Conservation (phyloP, 92 coral and sea anemone genomes). For the Epizoanthus ramosus region DNA sequence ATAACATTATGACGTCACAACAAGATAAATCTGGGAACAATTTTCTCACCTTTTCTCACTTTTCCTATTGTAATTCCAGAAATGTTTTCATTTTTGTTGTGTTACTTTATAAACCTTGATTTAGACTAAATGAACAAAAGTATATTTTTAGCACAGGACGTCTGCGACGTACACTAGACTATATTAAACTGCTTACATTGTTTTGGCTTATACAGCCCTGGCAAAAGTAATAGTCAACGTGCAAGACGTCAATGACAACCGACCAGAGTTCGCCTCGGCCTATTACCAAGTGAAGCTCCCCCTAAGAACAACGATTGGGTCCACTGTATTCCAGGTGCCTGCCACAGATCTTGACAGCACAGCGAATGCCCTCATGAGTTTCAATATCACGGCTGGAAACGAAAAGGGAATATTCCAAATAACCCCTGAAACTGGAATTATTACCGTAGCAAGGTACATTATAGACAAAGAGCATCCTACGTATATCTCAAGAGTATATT, state of each 20-base stretch:
- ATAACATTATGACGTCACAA: no score
- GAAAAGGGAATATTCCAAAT: constrained; percentile 66
- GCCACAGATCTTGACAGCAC: constrained; percentile 83
- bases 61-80: no score
- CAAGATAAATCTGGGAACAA: no score
- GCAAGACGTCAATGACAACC: constrained; percentile 83
- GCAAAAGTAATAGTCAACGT: constrained; percentile 76
- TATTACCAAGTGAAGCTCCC: constrained; percentile 63
- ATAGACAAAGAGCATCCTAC: no score
- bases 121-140: no score
- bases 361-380: constrained; percentile 54
- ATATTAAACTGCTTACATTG: no score
- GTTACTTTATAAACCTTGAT: no score
- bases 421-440: constrained; percentile 66
- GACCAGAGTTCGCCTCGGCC: constrained; percentile 71
- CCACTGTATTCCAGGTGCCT: constrained; percentile 61
- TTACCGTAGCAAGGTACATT: constrained; percentile 47
- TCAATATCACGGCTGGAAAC: constrained; percentile 65
- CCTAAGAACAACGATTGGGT: constrained; percentile 55
- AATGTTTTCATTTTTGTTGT: no score
- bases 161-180: no score
- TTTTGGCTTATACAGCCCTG: constrained; percentile 53
- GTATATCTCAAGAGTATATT: no score
- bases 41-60: no score
- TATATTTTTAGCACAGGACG: no score